phyloP scores from a whole-genome alignment of 2,113 vertebrate species.

The Numenius arquata region DNA sequence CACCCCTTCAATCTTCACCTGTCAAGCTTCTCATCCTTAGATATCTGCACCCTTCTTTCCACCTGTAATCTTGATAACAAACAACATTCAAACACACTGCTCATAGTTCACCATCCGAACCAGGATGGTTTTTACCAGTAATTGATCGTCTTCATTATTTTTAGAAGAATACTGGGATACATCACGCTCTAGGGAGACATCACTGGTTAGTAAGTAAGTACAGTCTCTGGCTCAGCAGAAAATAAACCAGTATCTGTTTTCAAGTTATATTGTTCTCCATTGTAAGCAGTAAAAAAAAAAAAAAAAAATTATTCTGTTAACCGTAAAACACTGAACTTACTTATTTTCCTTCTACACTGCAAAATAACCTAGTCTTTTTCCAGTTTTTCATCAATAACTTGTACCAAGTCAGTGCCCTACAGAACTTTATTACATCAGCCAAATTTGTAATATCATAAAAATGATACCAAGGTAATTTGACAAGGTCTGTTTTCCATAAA shows the following conservation, averaged over 20 bases:
- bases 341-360: background rate
- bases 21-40: background rate
- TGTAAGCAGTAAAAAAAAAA: background rate
- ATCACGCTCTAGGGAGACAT: background rate
- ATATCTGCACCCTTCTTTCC: background rate
- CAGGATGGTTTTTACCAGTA: background rate
- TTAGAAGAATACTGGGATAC: background rate
- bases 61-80: background rate
- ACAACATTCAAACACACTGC: background rate
- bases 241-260: background rate
- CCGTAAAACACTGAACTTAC: background rate
- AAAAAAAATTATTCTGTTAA: background rate
- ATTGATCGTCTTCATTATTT: background rate
- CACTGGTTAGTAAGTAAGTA: background rate
- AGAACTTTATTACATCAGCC: conserved; percentile 12
- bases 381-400: background rate
- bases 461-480: conserved; percentile 41
- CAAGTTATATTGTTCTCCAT: fast-evolving
- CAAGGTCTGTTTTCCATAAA: conserved; percentile 55
- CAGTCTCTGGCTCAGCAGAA: background rate
- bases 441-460: background rate
- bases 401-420: background rate
- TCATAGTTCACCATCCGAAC: background rate
- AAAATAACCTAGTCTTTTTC: background rate
- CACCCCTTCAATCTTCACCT: background rate